These are phyloP conservation scores for Holothuria leucospilota DNA, from an alignment of 53 echinoderm and acorn worm species.

Conservation along the genomic window DNA sequence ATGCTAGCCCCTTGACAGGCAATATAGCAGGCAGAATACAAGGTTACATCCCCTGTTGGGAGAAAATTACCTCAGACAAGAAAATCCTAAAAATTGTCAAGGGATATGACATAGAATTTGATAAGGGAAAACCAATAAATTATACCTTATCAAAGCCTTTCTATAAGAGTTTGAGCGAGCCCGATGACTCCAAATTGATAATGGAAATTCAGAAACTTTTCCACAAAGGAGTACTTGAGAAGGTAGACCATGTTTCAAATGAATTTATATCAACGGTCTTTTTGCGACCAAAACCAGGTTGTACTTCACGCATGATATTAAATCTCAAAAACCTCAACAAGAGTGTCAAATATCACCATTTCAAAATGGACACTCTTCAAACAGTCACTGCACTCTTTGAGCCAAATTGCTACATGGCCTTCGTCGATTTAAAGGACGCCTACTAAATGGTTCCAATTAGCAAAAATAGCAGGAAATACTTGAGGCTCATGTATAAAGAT, in stretches of 20 bases:
- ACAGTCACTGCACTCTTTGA: background rate
- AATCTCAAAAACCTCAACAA: background rate
- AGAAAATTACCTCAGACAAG: background rate
- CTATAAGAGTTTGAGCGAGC: background rate
- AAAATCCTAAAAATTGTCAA: background rate
- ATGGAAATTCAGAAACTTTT: background rate
- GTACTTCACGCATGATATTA: background rate
- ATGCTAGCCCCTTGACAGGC: background rate
- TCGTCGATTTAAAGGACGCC: too few relatives aligned
- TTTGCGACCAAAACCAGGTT: too few relatives aligned
- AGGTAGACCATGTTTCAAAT: constrained; percentile 4
- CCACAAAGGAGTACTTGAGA: background rate
- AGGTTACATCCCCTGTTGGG: background rate
- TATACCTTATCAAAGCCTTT: background rate
- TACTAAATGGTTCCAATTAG: too few relatives aligned
- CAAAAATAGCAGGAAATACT: background rate
- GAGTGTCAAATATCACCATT: constrained; percentile 11
- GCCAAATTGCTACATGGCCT: background rate
- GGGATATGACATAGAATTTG: background rate
- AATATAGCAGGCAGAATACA: background rate
- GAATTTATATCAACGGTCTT: constrained; percentile 1
- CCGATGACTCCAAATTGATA: background rate
- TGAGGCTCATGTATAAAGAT: background rate
- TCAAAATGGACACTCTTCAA: too few relatives aligned
- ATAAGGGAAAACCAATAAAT: too few relatives aligned